Evolutionary conservation across 2,113 vertebrate genomes (phyloP).

Genomic region (Pogona vitticeps): DNA sequence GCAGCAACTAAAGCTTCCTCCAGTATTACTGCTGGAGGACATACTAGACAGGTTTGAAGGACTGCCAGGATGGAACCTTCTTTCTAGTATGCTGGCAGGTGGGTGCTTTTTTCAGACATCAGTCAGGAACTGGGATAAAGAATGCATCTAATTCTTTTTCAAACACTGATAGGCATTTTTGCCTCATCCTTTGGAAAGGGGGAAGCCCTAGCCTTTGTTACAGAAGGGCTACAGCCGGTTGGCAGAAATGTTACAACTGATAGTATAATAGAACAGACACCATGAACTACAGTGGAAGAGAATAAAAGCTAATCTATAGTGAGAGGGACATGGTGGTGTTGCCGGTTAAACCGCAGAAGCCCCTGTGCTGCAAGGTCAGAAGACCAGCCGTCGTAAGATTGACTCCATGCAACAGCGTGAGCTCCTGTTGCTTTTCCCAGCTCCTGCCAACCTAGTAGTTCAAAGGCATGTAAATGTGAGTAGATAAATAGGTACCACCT

Average conservation of each 20-base stretch:
- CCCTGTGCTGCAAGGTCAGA: too few species aligned
- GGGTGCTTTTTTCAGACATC: background rate
- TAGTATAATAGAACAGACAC: background rate
- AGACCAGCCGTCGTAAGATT: too few species aligned
- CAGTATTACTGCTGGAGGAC: background rate
- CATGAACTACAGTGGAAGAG: conserved; percentile 11
- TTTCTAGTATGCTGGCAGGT: background rate
- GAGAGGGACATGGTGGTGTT: too few species aligned
- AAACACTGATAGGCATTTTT: background rate
- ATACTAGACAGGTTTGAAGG: background rate
- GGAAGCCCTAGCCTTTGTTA: background rate
- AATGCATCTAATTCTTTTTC: background rate
- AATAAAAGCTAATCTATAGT: background rate
- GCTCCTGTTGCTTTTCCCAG: too few species aligned
- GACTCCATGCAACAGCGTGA: too few species aligned
- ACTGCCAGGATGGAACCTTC: background rate
- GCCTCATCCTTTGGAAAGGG: background rate
- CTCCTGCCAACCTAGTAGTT: too few species aligned
- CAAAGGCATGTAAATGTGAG: too few species aligned
- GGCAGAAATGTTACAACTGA: background rate
- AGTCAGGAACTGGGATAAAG: background rate
- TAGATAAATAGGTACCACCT: too few species aligned
- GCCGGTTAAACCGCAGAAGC: too few species aligned
- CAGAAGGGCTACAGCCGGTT: too few species aligned
- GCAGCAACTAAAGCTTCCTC: background rate